Evolutionary conservation across 2,797 vertebrate genomes (phyloP).

Genomic region (Sebastolobus altivelis): DNA sequence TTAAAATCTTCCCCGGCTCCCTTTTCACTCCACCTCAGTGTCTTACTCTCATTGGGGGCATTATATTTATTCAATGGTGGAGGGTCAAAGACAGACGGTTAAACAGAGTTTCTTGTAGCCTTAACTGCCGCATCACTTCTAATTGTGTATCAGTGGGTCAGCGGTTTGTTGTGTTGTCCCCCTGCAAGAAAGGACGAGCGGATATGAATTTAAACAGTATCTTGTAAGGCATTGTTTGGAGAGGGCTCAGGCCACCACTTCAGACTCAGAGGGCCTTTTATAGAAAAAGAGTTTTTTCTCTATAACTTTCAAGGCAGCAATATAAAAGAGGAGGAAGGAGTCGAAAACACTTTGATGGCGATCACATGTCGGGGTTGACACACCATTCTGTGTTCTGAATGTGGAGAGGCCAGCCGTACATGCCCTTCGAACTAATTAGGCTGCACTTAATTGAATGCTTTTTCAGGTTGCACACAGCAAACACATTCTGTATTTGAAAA

Average conservation of each 20-base stretch:
- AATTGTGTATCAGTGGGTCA: conserved; percentile 89
- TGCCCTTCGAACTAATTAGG: conserved; percentile 77
- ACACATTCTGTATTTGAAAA: conserved; percentile 72
- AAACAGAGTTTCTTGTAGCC: conserved; percentile 88
- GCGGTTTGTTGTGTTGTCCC: conserved; percentile 87
- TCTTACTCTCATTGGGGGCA: conserved; percentile 84
- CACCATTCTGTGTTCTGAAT: conserved; percentile 68
- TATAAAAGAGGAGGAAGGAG: conserved; percentile 82
- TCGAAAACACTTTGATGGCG: conserved; percentile 81
- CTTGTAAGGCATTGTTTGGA: conserved; percentile 86
- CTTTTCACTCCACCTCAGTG: conserved; percentile 82
- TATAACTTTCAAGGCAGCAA: conserved; percentile 78
- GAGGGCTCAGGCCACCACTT: conserved; percentile 85
- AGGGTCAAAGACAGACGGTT: conserved; percentile 88
- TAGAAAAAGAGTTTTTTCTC: conserved; percentile 71
- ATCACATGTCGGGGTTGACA: conserved; percentile 79
- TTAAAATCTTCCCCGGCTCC: conserved; percentile 87
- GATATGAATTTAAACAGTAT: conserved; percentile 91
- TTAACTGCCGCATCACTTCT: conserved; percentile 89
- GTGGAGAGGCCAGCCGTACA: conserved; percentile 63
- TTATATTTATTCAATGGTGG: conserved; percentile 88
- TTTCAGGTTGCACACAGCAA: conserved; percentile 56
- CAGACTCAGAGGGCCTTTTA: conserved; percentile 79
- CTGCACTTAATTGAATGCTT: conserved; percentile 68
- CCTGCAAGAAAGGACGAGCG: conserved; percentile 82